Conservation (phyloP, 1,140 invertebrate species). For the Marisa cornuarietis region DNA sequence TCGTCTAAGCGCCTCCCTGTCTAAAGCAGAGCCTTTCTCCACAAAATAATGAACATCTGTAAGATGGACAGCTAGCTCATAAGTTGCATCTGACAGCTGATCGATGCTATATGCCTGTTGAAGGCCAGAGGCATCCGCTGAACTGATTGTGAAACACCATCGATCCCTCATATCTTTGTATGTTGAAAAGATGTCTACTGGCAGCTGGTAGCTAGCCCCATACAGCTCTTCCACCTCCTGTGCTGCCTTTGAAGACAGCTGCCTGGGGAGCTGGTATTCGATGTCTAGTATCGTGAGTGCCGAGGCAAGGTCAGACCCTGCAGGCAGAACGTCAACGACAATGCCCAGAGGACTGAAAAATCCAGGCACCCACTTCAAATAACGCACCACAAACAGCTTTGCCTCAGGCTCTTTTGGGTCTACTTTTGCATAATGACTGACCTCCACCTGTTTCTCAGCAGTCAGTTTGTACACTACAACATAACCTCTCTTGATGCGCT, state of each 20-base stretch:
- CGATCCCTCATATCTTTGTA: slow-evolving; percentile 70
- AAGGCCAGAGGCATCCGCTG: slow-evolving; percentile 95
- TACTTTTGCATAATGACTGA: slow-evolving; percentile 50
- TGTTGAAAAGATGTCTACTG: slow-evolving; percentile 65
- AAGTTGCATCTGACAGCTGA: slow-evolving; percentile 44
- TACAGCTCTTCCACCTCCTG: slow-evolving; percentile 32
- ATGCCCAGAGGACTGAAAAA: slow-evolving; percentile 53
- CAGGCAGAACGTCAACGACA: slow-evolving; percentile 49
- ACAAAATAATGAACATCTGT: slow-evolving; percentile 62
- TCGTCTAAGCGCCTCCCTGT: slow-evolving; percentile 54
- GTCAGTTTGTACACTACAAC: slow-evolving; percentile 54
- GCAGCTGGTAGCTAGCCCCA: slow-evolving; percentile 26
- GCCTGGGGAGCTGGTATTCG: slow-evolving; percentile 45
- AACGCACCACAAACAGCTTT: slow-evolving; percentile 59
- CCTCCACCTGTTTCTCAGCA: slow-evolving; percentile 37
- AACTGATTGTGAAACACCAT: slow-evolving; percentile 94
- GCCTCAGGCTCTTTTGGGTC: slow-evolving; percentile 30
- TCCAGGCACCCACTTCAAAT: slow-evolving; percentile 52
- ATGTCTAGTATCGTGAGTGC: slow-evolving; percentile 47
- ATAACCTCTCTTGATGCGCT: slow-evolving; percentile 38
- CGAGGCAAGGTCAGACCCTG: slow-evolving; percentile 38
- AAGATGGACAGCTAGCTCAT: slow-evolving; percentile 58
- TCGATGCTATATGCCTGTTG: slow-evolving; percentile 90
- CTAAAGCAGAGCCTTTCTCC: slow-evolving; percentile 45
- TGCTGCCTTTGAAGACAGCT: slow-evolving; percentile 29